phyloP scores from a whole-genome alignment of 64 coral and sea anemone species.

The Montipora capricornis region DNA sequence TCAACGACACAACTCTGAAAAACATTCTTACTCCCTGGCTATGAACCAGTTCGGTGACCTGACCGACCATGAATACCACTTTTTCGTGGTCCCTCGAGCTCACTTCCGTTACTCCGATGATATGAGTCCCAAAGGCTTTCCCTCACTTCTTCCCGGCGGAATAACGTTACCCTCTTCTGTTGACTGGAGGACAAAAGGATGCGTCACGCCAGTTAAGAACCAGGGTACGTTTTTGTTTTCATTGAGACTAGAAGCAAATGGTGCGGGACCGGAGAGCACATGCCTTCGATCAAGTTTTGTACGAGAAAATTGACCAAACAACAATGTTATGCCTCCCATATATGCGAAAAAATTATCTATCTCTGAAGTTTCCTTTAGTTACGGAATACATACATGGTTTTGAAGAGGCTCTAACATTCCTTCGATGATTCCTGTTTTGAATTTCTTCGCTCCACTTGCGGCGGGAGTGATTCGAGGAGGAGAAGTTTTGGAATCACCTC shows the following conservation, averaged over 20 bases:
- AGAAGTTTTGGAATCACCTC: too few relatives aligned
- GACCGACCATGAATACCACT: conserved; percentile 72
- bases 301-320: too few relatives aligned
- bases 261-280: too few relatives aligned
- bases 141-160: conserved; percentile 79
- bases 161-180: conserved; percentile 73
- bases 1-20: conserved; percentile 71
- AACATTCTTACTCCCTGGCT: conserved; percentile 70
- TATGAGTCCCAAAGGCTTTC: conserved; percentile 56
- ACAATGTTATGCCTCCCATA: too few relatives aligned
- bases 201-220: conserved; percentile 92
- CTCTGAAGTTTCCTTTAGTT: too few relatives aligned
- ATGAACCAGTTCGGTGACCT: conserved; percentile 94
- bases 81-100: conserved; percentile 53
- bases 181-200: conserved; percentile 90
- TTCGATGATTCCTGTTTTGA: too few relatives aligned
- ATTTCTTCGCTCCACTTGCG: too few relatives aligned
- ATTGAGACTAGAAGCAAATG: neutral
- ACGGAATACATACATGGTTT: too few relatives aligned
- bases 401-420: too few relatives aligned
- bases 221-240: conserved; percentile 59
- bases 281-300: too few relatives aligned
- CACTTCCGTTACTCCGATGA: conserved; percentile 62
- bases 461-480: too few relatives aligned
- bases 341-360: too few relatives aligned